Conservation (phyloP, 2,113 vertebrate species). For the Alexandromys fortis region DNA sequence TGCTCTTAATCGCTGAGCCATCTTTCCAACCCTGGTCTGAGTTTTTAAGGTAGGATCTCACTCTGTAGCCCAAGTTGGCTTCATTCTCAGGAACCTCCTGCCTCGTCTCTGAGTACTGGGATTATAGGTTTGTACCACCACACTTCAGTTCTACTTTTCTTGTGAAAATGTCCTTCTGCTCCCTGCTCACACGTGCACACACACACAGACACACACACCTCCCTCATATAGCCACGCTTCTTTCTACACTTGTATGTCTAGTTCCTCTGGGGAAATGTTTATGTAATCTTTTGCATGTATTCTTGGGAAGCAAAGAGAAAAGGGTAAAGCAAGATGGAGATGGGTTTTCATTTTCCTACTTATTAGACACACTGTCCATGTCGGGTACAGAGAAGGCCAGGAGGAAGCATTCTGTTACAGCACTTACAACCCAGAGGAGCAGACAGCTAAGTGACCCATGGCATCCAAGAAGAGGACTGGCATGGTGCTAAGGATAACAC, state of each 20-base stretch:
- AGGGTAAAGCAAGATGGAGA: neutral
- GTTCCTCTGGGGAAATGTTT: neutral
- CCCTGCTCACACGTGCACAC: neutral
- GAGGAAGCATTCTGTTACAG: neutral
- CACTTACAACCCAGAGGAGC: neutral
- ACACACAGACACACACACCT: neutral
- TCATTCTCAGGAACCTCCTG: neutral
- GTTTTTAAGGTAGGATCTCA: neutral
- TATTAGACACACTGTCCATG: neutral
- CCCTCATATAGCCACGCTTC: neutral
- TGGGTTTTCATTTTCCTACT: neutral
- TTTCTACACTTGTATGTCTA: neutral
- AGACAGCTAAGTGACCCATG: neutral
- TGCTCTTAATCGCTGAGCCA: neutral
- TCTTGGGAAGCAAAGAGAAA: neutral
- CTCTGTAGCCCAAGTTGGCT: neutral
- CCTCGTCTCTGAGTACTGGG: neutral
- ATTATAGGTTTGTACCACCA: neutral
- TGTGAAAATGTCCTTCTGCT: neutral
- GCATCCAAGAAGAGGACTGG: neutral
- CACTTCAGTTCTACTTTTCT: neutral
- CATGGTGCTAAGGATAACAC: neutral
- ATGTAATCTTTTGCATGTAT: neutral
- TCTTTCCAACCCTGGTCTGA: neutral
- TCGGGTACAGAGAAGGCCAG: neutral